These are phyloP conservation scores for Acrossocheilus wenchowensis DNA, from an alignment of 2,797 vertebrate genomes.

Conservation along the genomic window DNA sequence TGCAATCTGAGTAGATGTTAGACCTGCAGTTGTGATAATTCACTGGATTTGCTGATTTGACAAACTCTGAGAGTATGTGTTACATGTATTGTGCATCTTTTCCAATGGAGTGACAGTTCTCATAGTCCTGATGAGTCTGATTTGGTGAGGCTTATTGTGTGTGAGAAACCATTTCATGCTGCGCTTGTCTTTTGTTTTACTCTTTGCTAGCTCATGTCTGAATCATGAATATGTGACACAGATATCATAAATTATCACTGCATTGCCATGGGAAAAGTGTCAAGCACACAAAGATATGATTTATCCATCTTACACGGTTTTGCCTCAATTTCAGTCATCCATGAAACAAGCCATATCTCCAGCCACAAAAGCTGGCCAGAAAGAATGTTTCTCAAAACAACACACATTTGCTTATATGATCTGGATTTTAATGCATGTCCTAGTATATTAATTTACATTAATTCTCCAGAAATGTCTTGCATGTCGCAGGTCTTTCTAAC, in stretches of 20 bases:
- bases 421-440: neutral
- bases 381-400: slow-evolving; percentile 46
- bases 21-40: neutral
- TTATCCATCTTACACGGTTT: slow-evolving; percentile 65
- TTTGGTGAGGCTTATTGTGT: slow-evolving; percentile 73
- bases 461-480: neutral
- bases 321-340: slow-evolving; percentile 66
- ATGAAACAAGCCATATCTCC: slow-evolving; percentile 67
- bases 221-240: slow-evolving; percentile 72
- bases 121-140: slow-evolving; percentile 62
- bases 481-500: neutral
- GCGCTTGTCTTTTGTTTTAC: slow-evolving; percentile 73
- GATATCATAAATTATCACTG: slow-evolving; percentile 75
- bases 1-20: neutral
- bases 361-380: slow-evolving; percentile 59
- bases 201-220: slow-evolving; percentile 72
- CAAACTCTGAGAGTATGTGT: neutral
- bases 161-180: slow-evolving; percentile 78
- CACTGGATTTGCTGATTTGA: slow-evolving; percentile 4
- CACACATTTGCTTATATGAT: neutral
- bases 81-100: slow-evolving; percentile 48
- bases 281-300: slow-evolving; percentile 63
- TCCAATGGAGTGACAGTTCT: slow-evolving; percentile 74
- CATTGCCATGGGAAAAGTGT: slow-evolving; percentile 74
- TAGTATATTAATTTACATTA: neutral